Evolutionary conservation across 2,888 invertebrate genomes (phyloP), one percentile per base, ranked within the genome.

Genomic region (Spisula solida): DNA sequence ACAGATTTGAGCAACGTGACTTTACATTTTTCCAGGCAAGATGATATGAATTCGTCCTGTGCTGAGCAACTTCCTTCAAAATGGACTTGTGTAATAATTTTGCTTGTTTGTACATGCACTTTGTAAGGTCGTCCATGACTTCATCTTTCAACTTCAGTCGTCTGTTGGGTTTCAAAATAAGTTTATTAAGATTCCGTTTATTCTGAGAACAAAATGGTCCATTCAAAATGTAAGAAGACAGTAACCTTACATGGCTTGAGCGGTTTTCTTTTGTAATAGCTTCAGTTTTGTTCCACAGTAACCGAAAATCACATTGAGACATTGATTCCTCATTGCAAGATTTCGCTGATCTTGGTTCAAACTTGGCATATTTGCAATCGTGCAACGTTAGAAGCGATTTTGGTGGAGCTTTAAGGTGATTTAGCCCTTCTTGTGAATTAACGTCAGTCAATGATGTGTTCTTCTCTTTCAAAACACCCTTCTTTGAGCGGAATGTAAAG

Each of bases 281-380:
- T 34, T 31, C 75, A 18, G 31, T 75, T 75, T 75, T 75, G 34
- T 31, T 34, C 75, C 75, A 75, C 1, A 75, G 18, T 31, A 16
- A 18, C 14, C 14, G 0, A 31, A 25, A 31, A 75, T 75, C 75
- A 16, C 16, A 34, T 1, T 5, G 34, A 31, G 75, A 34, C 18
- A 25, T 60, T 60, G 60, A 14, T 8, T 60, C 25, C 25, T 16
- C 18, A 34, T 75, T 2, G 34, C 2, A 25, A 14, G 31, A 6
- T 25, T 20, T 60, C 6, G n/a, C 25, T n/a, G 20, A 31, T 75
- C 31, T 14, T 10, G 34, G 75, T 34, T 75, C 34, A 75, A 34
- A 75, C 25, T 75, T 75, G 18, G 75, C 75, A 75, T 75, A 31
- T 34, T 75, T 75, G 75, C 75, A 75, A 14, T 75, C 31, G 60